Evolutionary conservation across 1,140 invertebrate species (phyloP), one percentile per base, ranked within the genome.

Genomic region (Muscidifurax raptorellus): DNA sequence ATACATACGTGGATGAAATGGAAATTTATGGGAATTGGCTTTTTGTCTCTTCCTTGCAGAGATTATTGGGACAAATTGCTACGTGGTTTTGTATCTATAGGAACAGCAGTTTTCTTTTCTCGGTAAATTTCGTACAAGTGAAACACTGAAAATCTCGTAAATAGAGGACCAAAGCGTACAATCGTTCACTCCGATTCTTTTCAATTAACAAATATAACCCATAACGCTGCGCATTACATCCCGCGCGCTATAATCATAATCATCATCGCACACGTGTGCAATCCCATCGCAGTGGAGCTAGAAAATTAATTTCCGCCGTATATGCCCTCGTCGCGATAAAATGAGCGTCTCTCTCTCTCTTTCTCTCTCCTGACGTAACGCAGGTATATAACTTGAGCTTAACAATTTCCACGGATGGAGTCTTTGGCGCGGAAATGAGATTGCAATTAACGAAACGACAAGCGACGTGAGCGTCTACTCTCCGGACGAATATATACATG

Each of bases 251-350:
- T 30, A 7, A 28, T n/a, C 28, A 28, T 1, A 0, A 22, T 44
- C 5, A 7, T 64, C 18, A 7, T 30, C 44, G 22, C 22, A 0
- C 66, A 71, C 64, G 32, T 44, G 66, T 71, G n/a, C n/a, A 36
- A 71, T 69, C 78, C 32, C 64, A 69, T 27, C 27, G 59, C 7
- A 12, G 1, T 12, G n/a, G 6, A n/a, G 15, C 10, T n/a, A 32
- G 32, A 67, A 80, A 80, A 80, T 80, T 80, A 80, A 80, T 71
- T 80, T 72, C 66, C 32, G 67, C 40, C 27, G 40, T 71, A n/a
- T n/a, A n/a, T n/a, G 30, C 10, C 77, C 77, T 79, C 77, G 77
- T 4, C 77, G 2, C 30, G 59, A 30, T 30, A 36, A 69, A 69
- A 69, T 15, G 4, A 59, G 27, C 28, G 12, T 59, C 28, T 22